Percentiles rank a stretch among this genome's conserved stretches.
Evolutionary conservation across 2,113 vertebrate species (phyloP).

Genomic region (Mobula hypostoma): DNA sequence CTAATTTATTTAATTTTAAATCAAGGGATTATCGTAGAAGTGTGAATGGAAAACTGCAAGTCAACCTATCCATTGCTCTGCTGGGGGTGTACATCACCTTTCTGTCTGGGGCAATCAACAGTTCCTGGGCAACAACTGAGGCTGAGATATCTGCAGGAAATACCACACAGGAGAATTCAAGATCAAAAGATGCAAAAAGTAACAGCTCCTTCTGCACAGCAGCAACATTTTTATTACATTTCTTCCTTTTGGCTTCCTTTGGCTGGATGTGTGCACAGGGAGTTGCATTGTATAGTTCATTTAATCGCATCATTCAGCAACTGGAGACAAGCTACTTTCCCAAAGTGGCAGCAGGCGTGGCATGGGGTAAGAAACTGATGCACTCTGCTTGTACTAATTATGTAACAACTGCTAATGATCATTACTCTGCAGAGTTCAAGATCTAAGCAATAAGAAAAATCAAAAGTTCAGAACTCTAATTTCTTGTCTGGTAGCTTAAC

Average conservation of each 20-base stretch:
- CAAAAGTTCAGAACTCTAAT: too few relatives aligned
- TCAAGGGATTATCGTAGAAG: not conserved
- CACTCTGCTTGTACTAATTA: too few relatives aligned
- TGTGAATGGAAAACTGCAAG: slow-evolving; percentile 21
- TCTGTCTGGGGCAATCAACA: not conserved
- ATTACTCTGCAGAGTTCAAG: not conserved
- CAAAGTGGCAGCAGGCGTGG: not conserved
- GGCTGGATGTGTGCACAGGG: slow-evolving; percentile 14
- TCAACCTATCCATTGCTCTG: slow-evolving; percentile 6
- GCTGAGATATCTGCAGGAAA: not conserved
- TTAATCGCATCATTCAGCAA: not conserved
- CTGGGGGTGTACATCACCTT: slow-evolving; percentile 18
- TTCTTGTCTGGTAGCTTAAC: too few relatives aligned
- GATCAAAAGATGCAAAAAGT: not conserved
- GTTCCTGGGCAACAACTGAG: not conserved
- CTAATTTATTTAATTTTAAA: slow-evolving; percentile 18
- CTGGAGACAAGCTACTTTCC: slow-evolving; percentile 17
- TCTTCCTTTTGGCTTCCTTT: slow-evolving; percentile 24
- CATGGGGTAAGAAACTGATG: slow-evolving; percentile 17
- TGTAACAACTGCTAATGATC: not conserved
- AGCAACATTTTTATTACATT: slow-evolving; percentile 23
- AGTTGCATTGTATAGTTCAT: slow-evolving; percentile 17
- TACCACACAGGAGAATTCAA: too few relatives aligned
- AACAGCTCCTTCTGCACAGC: not conserved
- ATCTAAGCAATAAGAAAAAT: not conserved